Conservation (phyloP, 2,113 vertebrate species). For the Tragelaphus imberbis region DNA sequence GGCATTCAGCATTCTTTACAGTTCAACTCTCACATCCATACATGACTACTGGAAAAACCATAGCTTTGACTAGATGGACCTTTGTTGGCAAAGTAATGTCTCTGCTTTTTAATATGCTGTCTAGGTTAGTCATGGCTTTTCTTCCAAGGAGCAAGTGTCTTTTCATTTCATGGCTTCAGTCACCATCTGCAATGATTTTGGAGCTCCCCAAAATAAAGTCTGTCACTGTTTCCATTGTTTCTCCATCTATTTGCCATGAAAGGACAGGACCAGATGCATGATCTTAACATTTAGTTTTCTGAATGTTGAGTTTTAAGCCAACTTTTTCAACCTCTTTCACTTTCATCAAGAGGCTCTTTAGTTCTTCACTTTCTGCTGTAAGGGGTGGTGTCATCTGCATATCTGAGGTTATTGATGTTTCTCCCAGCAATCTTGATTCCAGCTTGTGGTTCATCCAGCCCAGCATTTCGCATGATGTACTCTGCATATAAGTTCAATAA, state of each 20-base stretch:
- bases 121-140: neutral
- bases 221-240: neutral
- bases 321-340: neutral
- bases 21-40: neutral
- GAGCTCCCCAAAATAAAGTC: neutral
- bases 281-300: neutral
- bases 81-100: neutral
- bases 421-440: neutral
- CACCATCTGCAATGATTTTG: neutral
- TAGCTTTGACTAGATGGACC: neutral
- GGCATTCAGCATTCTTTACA: neutral
- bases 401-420: neutral
- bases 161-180: neutral
- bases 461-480: neutral
- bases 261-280: neutral
- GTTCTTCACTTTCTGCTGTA: neutral
- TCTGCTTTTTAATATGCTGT: neutral
- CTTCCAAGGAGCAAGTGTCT: neutral
- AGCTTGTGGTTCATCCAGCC: neutral
- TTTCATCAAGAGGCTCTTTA: neutral
- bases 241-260: neutral
- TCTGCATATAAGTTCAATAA: neutral
- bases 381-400: fast-evolving
- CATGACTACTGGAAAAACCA: neutral
- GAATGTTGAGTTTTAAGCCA: neutral